Evolutionary conservation across 2,888 invertebrate species (phyloP), one percentile per base, ranked within the genome.

Genomic region (Diaprepes abbreviatus): DNA sequence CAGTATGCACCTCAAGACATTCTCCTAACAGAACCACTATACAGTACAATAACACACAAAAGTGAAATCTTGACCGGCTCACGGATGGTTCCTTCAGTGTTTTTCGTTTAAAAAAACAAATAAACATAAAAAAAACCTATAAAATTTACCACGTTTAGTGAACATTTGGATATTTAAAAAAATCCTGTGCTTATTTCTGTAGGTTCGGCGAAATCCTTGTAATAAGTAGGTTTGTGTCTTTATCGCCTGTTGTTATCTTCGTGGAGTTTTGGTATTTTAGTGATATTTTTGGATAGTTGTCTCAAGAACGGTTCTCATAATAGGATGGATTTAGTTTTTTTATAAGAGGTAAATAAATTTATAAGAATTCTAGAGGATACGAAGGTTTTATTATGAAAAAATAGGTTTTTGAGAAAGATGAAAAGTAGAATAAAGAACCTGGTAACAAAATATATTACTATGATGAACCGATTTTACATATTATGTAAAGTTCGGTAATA

Each of bases 31-130:
- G 43, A 52, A 36, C 31, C 19, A 36, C 17, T 35, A 3, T 38
- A 52, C 38, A 79, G 79, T 43, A 64, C 72, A 63, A 67, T 66
- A 65, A 71, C 66, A 72, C 73, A 79, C 78, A 79, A 80, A 80
- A 80, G 81, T 80, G 80, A 80, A 80, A 81, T 76, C 79, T 74
- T 65, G 66, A 67, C 58, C 58, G 63, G 62, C 55, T 73, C 68
- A 72, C 72, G 73, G 66, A 73, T 59, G 33, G 67, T 54, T 65
- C 48, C 14, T 17, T 62, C 35, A 21, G 40, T 48, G 33, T 19
- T 50, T 58, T 58, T 65, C 14, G 38, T 31, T 17, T 14, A 45
- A 40, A 43, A 63, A 45, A 38, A 57, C 45, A 62, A 57, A 50
- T 31, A 59, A 55, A 59, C 14, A 45, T 35, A 24, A 33, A 45